Base-by-base conservation (phyloP, 2,888 invertebrate genomes). In the Entomobrya multifasciata region DNA sequence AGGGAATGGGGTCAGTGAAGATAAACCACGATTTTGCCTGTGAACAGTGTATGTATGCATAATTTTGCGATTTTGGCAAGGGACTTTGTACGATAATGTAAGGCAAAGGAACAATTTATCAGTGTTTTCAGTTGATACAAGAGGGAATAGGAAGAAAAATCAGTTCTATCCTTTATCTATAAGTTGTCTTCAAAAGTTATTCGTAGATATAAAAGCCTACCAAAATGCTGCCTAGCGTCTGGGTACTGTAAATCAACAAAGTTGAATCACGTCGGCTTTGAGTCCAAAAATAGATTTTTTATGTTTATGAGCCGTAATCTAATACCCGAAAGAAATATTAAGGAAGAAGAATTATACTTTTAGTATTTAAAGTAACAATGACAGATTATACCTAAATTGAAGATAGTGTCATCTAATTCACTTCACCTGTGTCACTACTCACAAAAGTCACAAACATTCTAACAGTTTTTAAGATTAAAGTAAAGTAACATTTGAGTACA, bases 51-150 rank as follows among this genome's bases (percentile, higher is more conserved):
- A 62, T 11, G 25, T 83, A 57, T 82, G 82, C 82, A 83, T 83
- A 83, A 83, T 83, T 83, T 83, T 76, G 74, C 36, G 82, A 83
- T 83, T 83, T 83, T 83, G 82, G 82, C 82, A 83, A 74, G 47
- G 52, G 13, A 49, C 52, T 67, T 17, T 60, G 30, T 15, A 1
- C 41, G 10, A 57, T 6, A 4, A 36, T 36, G 8, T 8, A 36
- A 36, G 8, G 8, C 4, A 36, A 36, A 36, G 36, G 36, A 36
- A 25, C 22, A 17, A 52, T 57, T 60, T 60, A 11, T 27, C 20
- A 10, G 17, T 20, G 55, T 55, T 47, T 11, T 20, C 8, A 8
- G 22, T 6, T 15, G 25, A 60, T 25, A 27, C 60, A 15, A 60
- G 27, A 13, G 60, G 27, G 60, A 60, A 27, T 27, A 60, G 13